Conservation (phyloP, 2,888 invertebrate species). For the Drosophila pegasa region DNA sequence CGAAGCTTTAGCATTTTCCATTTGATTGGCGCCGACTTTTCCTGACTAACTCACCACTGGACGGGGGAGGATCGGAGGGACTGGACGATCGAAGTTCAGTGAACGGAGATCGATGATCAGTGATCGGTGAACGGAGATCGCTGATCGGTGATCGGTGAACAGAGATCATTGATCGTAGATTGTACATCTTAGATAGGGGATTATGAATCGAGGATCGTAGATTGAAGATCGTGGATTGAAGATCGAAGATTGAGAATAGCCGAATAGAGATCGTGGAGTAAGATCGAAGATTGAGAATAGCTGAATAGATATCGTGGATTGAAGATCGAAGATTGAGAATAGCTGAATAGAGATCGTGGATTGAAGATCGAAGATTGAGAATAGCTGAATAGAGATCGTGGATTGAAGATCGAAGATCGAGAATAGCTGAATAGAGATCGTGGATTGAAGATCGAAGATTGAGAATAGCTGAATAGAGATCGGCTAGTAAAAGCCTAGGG, state of each 20-base stretch:
- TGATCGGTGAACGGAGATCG: not conserved
- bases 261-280: too few species aligned
- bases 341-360: fast-evolving
- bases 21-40: constrained; percentile 58
- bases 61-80: not conserved
- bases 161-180: not conserved
- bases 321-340: not conserved
- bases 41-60: constrained; percentile 4
- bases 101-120: not conserved
- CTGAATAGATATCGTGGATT: not conserved
- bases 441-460: not conserved
- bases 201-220: too few species aligned
- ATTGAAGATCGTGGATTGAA: too few species aligned
- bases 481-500: not conserved
- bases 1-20: constrained; percentile 58
- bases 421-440: not conserved
- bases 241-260: not conserved
- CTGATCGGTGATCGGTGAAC: not conserved
- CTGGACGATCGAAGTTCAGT: too few species aligned
- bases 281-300: too few species aligned
- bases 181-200: too few species aligned
- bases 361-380: not conserved
- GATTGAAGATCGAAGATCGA: too few species aligned
- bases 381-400: too few species aligned
- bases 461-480: too few species aligned